Percentiles rank a stretch among this genome's conserved stretches.
Conservation (phyloP, 2,888 invertebrate species). For the Drymonia ruficornis region DNA sequence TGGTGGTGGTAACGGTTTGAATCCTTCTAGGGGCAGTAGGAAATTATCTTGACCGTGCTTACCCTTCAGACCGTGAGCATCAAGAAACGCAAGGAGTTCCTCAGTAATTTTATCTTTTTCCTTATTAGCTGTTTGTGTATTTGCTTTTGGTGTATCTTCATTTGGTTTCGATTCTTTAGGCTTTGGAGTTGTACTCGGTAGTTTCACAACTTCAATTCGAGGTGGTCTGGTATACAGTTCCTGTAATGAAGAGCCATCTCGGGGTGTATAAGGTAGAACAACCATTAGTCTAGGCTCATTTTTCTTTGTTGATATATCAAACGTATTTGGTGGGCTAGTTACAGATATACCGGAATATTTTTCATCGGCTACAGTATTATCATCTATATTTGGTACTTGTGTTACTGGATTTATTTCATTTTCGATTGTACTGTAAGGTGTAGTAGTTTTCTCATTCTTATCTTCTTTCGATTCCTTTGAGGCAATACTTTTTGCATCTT, state of each 20-base stretch:
- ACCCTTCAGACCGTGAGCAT: constrained; percentile 70
- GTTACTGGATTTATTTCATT: constrained; percentile 54
- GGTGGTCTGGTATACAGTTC: constrained; percentile 88
- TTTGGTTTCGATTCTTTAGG: constrained; percentile 49
- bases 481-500: constrained; percentile 65
- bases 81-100: constrained; percentile 72
- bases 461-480: constrained; percentile 51
- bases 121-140: constrained; percentile 49
- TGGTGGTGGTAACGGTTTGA: constrained; percentile 74
- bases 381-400: constrained; percentile 32
- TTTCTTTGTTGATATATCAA: constrained; percentile 62
- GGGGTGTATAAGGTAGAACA: constrained; percentile 87
- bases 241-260: constrained; percentile 83
- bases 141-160: constrained; percentile 50
- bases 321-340: constrained; percentile 33
- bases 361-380: constrained; percentile 36
- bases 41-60: constrained; percentile 71
- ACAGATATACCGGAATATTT: constrained; percentile 31
- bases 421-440: constrained; percentile 50
- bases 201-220: constrained; percentile 82
- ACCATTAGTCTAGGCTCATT: constrained; percentile 83
- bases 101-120: constrained; percentile 60
- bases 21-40: constrained; percentile 73
- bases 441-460: constrained; percentile 41
- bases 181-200: constrained; percentile 58